These are phyloP conservation scores for Stenopsyche tienmushanensis DNA, from an alignment of 1,140 invertebrate genomes.

Conservation along the genomic window DNA sequence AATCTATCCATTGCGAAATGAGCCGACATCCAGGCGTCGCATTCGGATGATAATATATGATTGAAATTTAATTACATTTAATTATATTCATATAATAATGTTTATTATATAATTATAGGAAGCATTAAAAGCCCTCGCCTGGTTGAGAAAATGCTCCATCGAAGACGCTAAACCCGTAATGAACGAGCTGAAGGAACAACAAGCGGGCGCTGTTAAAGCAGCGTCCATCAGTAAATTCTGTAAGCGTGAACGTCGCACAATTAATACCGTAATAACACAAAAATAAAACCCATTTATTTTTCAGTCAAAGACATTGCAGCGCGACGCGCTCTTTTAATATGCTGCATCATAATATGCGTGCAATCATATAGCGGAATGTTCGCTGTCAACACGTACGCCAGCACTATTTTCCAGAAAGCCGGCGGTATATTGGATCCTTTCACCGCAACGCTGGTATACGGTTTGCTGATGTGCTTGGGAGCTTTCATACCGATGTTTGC, in stretches of 20 bases:
- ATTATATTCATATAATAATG: neutral
- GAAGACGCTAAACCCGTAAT: constrained; percentile 7
- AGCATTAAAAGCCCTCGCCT: constrained; percentile 21
- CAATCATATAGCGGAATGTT: constrained; percentile 36
- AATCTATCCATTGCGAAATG: no score
- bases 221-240: constrained; percentile 29
- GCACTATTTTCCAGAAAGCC: constrained; percentile 58
- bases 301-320: constrained; percentile 24
- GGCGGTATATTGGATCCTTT: constrained; percentile 53
- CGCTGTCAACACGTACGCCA: constrained; percentile 50
- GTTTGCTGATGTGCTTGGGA: constrained; percentile 51
- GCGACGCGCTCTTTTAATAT: neutral
- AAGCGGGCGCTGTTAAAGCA: constrained; percentile 32
- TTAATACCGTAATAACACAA: neutral
- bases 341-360: neutral
- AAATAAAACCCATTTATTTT: neutral
- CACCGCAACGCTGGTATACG: constrained; percentile 57
- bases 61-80: no score
- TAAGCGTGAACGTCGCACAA: constrained; percentile 20
- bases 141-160: constrained; percentile 24
- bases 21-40: no score
- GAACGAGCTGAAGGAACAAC: constrained; percentile 20
- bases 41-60: no score
- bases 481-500: constrained; percentile 55
- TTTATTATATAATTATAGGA: constrained; percentile 23